A percentile compares a stretch with the other conserved stretches of the same genome.
These are phyloP conservation scores for Promerops cafer DNA, from an alignment of 2,113 vertebrate genomes.

Conservation along the genomic window DNA sequence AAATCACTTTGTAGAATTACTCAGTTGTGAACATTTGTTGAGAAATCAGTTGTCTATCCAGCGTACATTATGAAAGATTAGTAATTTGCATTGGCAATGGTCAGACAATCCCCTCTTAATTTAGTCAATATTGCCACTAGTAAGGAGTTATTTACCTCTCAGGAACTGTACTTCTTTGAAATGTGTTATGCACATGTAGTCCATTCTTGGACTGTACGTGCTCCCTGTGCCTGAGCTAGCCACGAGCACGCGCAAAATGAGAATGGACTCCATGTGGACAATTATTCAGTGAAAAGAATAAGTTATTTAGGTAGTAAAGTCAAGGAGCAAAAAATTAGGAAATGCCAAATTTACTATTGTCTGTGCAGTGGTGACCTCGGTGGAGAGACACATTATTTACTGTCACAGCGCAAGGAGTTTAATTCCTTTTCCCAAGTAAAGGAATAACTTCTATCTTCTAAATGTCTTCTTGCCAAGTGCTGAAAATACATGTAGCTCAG, in stretches of 20 bases:
- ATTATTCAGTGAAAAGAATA: neutral
- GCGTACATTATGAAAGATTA: neutral
- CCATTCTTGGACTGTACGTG: slow-evolving; percentile 9
- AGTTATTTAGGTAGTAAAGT: slow-evolving; percentile 9
- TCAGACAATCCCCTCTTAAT: neutral
- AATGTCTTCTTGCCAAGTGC: slow-evolving; percentile 28
- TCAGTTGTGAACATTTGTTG: neutral
- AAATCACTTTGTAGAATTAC: neutral
- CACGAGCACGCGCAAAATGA: neutral
- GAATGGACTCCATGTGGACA: slow-evolving; percentile 41
- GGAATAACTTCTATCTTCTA: neutral
- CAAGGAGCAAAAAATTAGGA: neutral
- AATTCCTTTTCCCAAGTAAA: slow-evolving; percentile 12
- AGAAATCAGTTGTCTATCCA: neutral
- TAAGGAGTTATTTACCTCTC: slow-evolving; percentile 4
- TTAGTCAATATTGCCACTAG: neutral
- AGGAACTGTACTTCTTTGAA: neutral
- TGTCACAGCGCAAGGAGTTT: neutral
- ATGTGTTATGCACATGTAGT: slow-evolving; percentile 45
- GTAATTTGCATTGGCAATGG: neutral
- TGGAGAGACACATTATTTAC: neutral
- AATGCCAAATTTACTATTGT: neutral
- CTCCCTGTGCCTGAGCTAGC: neutral
- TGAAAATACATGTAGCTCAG: slow-evolving; percentile 23
- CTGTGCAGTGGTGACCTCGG: neutral